Evolutionary conservation across 2,113 vertebrate species (phyloP), one percentile per base, ranked within the genome.

Genomic region (Lates calcarifer): DNA sequence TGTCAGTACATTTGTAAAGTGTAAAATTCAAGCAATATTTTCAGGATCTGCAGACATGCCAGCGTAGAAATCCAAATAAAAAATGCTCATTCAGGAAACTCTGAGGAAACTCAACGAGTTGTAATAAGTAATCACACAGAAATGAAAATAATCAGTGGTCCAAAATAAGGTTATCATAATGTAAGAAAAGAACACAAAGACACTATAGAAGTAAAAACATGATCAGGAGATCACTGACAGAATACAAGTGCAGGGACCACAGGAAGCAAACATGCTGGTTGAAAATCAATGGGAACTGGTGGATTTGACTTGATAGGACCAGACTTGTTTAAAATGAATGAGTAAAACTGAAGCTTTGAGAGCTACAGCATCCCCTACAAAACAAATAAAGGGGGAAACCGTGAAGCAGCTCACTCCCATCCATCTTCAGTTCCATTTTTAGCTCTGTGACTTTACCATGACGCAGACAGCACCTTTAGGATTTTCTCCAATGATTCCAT

Each of bases 181-280:
- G 6, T 39, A 57, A 63, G 7, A 64, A 73, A 73, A 61, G 1
- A 17, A 43, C 28, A 58, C 6, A 17, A 64, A 55, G 35, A 77
- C 3, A 29, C 2, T n/a, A 15, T 3, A 64, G n/a, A 81, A 41
- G 78, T 18, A 60, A 39, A 49, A 53, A 45, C 29, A 71, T 13
- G 17, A 63, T 65, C 33, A 72, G 76, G 31, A 37, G 53, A 78
- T 58, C 22, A 43, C 1, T 66, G 37, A 80, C 47, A 76, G 26
- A 68, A 43, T n/a, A 63, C 12, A 22, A 49, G 79, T 78, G 85
- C 72, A 82, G 31, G 75, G 47, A 53, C 51, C 41, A 88, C 79
- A 87, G 62, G 62, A 88, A 79, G 73, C 78, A 81, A 49, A 87
- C 91, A 90, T 91, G 90, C 90, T 75, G 67, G 60, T 67, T 82